Percentiles rank a stretch among this genome's conserved stretches.
phyloP scores from a whole-genome alignment of 2,797 vertebrate species.

The Mormyrops boulengeri region DNA sequence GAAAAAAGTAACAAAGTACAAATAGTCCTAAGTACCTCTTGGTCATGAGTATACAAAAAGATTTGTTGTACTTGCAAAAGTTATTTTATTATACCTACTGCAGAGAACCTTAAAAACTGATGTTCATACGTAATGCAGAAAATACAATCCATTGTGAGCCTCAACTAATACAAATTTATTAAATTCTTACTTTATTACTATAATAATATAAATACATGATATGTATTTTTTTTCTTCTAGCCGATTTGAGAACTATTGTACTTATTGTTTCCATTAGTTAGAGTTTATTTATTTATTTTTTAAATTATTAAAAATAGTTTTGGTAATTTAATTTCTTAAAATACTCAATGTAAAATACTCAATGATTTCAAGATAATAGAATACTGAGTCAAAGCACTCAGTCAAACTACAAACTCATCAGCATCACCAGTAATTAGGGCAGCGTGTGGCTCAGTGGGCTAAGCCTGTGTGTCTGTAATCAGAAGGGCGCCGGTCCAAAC shows the following conservation, averaged over 20 bases:
- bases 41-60: not conserved
- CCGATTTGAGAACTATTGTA: not conserved
- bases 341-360: not conserved
- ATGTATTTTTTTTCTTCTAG: not conserved
- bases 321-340: not conserved
- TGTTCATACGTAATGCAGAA: not conserved
- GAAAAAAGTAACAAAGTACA: not conserved
- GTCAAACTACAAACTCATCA: not conserved
- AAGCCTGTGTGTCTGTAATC: too few relatives aligned
- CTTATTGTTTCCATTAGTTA: not conserved
- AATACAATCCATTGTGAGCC: not conserved
- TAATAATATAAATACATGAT: not conserved
- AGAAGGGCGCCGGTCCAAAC: too few relatives aligned
- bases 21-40: not conserved
- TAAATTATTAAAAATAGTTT: not conserved
- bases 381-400: not conserved
- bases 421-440: not conserved
- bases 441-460: too few relatives aligned
- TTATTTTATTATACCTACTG: not conserved
- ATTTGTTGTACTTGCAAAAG: not conserved
- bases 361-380: not conserved
- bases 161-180: not conserved
- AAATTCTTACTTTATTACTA: not conserved
- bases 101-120: not conserved
- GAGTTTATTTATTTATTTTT: not conserved